Base-by-base conservation (phyloP, 1,140 invertebrate genomes). In the Drosophila tristis region DNA sequence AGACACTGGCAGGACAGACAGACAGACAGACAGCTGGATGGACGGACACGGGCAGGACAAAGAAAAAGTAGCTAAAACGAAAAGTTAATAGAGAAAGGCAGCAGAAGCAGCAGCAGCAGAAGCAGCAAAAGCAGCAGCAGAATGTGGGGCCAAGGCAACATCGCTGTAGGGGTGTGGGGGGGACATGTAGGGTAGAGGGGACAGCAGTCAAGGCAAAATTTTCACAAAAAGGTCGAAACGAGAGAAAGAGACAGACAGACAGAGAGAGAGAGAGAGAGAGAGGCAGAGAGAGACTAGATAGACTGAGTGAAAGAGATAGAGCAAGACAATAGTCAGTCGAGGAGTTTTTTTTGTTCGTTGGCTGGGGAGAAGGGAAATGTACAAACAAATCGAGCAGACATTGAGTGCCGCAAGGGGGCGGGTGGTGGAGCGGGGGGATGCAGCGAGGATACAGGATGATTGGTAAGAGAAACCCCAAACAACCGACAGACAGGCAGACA, bases 21-120 rank as follows among this genome's bases (percentile, higher is more conserved):
- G 68, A 65, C 61, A 44, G 29, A n/a, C 26, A 16, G 31, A 55
- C n/a, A n/a, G n/a, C n/a, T 25, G 15, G 42, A 55, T 45, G 39
- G 44, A 23, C 35, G 50, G 57, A 42, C 58, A 20, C 50, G 1
- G 57, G 47, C 59, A 54, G 71, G 71, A 76, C 75, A 87, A 82
- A 87, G 81, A 87, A 86, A 86, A 87, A 86, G 81, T 86, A 86
- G 82, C 81, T 78, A 86, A 86, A 86, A 86, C 81, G 81, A 86
- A 86, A 87, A 87, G 82, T 87, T 87, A 87, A 87, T 87, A 87
- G 82, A 87, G 82, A 87, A 87, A 87, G 64, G 74, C 74, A 78
- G 73, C 29, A 57, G 74, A 29, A 44, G 68, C 50, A 71, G 80
- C 45, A 64, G 63, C 62, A 77, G 64, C 68, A 71, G 66, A 60